A percentile compares a stretch with the other conserved stretches of the same genome.
These are phyloP conservation scores for Thyatira batis DNA, from an alignment of 2,888 invertebrate species.

Conservation along the genomic window DNA sequence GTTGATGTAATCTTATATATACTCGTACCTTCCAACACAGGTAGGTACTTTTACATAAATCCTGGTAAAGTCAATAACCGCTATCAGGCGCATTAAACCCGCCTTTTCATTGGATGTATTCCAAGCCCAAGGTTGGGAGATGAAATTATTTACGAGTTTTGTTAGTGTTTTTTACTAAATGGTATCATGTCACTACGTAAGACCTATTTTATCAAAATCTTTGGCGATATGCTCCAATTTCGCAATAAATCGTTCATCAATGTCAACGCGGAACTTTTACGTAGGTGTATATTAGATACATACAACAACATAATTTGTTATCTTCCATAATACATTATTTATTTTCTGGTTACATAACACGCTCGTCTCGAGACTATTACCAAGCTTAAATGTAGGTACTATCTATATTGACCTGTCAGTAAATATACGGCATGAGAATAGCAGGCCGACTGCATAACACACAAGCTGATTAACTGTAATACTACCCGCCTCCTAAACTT, in stretches of 20 bases:
- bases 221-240: not conserved
- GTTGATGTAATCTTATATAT: conserved; percentile 2
- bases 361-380: too few relatives aligned
- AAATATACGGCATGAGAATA: conserved; percentile 17
- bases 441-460: conserved; percentile 31
- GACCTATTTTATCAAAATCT: not conserved
- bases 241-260: not conserved
- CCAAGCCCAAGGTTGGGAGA: conserved; percentile 29
- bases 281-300: not conserved
- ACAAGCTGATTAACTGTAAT: conserved; percentile 15
- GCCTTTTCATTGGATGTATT: conserved; percentile 35
- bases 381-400: too few relatives aligned
- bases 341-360: not conserved
- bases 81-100: conserved; percentile 23
- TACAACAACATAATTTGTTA: not conserved
- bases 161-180: not conserved
- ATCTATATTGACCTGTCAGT: conserved; percentile 9
- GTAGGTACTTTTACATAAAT: conserved; percentile 37
- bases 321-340: not conserved
- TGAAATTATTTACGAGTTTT: not conserved
- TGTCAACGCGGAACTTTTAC: not conserved
- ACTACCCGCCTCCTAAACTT: conserved; percentile 14
- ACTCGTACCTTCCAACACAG: too few relatives aligned
- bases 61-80: conserved; percentile 51
- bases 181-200: not conserved